phyloP scores from a whole-genome alignment of 1,140 invertebrate genomes.

The Diabrotica virgifera region DNA sequence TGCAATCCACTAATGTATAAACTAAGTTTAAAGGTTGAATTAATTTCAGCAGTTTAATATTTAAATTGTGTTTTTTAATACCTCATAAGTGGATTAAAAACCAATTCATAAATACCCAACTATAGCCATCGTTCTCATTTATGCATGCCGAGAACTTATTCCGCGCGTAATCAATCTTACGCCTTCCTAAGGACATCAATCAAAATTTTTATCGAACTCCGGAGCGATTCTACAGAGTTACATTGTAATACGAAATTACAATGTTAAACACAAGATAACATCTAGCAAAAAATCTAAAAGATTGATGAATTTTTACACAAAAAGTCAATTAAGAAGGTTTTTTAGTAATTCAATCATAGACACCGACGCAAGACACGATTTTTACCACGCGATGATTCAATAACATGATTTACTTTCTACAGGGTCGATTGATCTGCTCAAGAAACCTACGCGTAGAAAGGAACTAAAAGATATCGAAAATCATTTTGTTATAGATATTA shows the following conservation, averaged over 20 bases:
- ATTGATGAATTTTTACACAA: conserved; percentile 9
- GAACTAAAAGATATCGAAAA: no score
- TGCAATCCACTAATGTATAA: no score
- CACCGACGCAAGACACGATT: background rate
- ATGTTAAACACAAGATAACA: conserved; percentile 5
- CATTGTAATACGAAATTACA: background rate
- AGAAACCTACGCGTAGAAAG: no score
- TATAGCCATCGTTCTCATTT: background rate
- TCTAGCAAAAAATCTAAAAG: conserved; percentile 4
- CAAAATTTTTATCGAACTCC: conserved; percentile 10
- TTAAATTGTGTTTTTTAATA: no score
- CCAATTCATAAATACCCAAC: background rate
- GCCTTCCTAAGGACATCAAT: conserved; percentile 6
- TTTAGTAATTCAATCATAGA: conserved; percentile 8
- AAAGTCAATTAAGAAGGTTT: conserved; percentile 7
- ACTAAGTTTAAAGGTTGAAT: no score
- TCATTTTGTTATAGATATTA: no score
- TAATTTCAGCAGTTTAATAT: no score
- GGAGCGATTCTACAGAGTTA: conserved; percentile 1
- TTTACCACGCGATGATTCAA: background rate
- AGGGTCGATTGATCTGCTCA: background rate
- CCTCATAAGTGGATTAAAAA: no score
- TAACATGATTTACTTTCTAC: background rate
- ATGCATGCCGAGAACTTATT: conserved; percentile 2
- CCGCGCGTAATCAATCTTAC: background rate